Conservation (phyloP, 2,888 invertebrate genomes). For the Liopterus haemorrhoidalis region DNA sequence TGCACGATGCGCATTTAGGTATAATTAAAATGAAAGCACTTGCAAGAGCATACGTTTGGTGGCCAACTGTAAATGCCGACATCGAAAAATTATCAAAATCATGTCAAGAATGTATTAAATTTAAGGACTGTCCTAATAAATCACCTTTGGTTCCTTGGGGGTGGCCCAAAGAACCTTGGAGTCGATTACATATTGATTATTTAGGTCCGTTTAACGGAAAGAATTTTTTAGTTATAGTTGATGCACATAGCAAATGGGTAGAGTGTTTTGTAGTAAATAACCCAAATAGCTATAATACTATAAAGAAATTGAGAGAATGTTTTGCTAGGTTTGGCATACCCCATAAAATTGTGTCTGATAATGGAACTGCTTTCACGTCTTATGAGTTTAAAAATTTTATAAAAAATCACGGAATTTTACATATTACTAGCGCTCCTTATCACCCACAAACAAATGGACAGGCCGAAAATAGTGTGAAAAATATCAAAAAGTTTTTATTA, state of each 20-base stretch:
- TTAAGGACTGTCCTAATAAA: conserved; percentile 18
- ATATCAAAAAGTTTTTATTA: conserved; percentile 7
- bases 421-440: too few species aligned
- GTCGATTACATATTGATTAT: conserved; percentile 29
- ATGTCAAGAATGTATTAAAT: conserved; percentile 21
- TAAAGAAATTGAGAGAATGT: not conserved
- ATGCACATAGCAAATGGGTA: conserved; percentile 17
- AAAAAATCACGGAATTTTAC: too few species aligned
- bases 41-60: conserved; percentile 27
- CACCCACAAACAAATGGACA: conserved; percentile 1
- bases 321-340: conserved; percentile 6
- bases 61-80: conserved; percentile 25
- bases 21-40: too few species aligned
- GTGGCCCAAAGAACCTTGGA: conserved; percentile 27
- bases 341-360: not conserved
- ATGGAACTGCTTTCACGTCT: conserved; percentile 3
- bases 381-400: conserved; percentile 4
- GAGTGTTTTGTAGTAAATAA: conserved; percentile 5
- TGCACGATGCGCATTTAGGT: conserved; percentile 21
- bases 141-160: conserved; percentile 23
- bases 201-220: conserved; percentile 23
- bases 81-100: conserved; percentile 1
- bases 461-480: not conserved
- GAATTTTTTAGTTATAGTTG: conserved; percentile 26
- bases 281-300: not conserved